phyloP scores from a whole-genome alignment of 2,113 vertebrate genomes.

The Nothocercus julius region DNA sequence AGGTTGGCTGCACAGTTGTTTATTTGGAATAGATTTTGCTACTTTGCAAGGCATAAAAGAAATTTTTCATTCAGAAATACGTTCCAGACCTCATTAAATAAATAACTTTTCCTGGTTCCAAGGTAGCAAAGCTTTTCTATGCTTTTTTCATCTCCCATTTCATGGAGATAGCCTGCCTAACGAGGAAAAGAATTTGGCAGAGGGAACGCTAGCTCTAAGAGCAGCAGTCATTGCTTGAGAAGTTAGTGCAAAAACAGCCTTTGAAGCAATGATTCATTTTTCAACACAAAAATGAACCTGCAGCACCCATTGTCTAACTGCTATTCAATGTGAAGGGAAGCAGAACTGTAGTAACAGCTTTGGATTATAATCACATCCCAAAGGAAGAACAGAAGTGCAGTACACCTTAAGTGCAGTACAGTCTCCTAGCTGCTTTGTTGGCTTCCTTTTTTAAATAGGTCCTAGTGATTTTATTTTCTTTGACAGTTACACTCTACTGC shows the following conservation, averaged over 20 bases:
- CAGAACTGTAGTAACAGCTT: not conserved
- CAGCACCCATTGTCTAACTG: not conserved
- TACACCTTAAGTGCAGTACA: not conserved
- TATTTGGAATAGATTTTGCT: constrained; percentile 12
- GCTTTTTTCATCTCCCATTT: not conserved
- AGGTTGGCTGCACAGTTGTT: not conserved
- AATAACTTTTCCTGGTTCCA: not conserved
- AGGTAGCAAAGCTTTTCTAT: not conserved
- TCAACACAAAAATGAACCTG: not conserved
- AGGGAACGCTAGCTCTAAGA: not conserved
- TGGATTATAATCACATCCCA: not conserved
- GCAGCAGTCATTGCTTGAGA: not conserved
- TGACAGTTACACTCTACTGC: not conserved
- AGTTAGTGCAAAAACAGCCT: not conserved
- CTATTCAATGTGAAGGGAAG: not conserved
- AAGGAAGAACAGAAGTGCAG: not conserved
- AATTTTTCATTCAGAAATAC: constrained; percentile 22
- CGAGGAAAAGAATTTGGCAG: not conserved
- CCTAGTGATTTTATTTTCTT: not conserved
- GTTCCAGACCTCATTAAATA: constrained; percentile 32
- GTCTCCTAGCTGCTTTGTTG: not conserved
- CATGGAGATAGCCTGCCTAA: not conserved
- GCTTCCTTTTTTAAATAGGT: not conserved
- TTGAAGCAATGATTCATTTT: not conserved
- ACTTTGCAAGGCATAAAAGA: constrained; percentile 38